phyloP scores from a whole-genome alignment of 2,113 vertebrate species.

The Suncus etruscus region DNA sequence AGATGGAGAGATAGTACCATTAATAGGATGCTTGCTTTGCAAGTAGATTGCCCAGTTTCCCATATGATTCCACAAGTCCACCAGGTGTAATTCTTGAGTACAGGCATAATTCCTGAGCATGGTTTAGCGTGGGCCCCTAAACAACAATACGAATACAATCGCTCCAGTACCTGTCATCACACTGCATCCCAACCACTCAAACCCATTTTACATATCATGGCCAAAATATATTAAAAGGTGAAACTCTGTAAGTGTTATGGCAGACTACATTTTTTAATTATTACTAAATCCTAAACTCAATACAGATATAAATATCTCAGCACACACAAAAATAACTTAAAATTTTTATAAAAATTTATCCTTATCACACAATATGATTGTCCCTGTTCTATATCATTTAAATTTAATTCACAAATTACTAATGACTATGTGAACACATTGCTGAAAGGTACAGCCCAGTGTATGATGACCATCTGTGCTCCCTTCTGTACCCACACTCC shows the following conservation, averaged over 20 bases:
- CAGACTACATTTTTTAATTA: background rate
- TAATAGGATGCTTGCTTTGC: no score
- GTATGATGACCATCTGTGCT: background rate
- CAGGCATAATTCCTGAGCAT: no score
- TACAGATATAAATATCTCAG: background rate
- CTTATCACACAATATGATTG: background rate
- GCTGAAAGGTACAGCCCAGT: background rate
- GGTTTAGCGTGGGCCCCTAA: no score
- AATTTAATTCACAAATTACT: background rate
- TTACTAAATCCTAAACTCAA: background rate
- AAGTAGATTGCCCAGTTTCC: no score
- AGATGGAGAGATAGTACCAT: no score
- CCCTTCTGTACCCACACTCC: background rate
- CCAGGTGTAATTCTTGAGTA: no score
- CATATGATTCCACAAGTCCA: no score
- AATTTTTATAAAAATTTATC: no score
- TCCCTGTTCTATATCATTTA: background rate
- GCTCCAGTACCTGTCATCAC: background rate
- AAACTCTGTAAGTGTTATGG: background rate
- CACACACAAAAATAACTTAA: background rate
- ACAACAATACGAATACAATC: background rate
- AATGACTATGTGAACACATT: background rate
- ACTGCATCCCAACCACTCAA: background rate
- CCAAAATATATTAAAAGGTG: background rate
- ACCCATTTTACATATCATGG: background rate